Evolutionary conservation across 2,888 invertebrate species (phyloP), one percentile per base, ranked within the genome.

Genomic region (Tetramorium bicarinatum): DNA sequence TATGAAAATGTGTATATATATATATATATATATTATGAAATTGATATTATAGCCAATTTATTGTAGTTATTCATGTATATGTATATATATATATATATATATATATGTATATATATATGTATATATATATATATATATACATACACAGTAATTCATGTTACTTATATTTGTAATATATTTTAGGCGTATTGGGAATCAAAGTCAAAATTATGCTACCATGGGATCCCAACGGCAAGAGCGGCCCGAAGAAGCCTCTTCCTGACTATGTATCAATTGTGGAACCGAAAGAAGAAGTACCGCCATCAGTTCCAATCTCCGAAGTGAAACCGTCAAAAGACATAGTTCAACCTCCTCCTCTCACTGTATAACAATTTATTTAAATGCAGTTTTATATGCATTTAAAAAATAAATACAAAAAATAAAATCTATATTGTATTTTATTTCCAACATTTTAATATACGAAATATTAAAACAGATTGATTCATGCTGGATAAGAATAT

Each of bases 131-230:
- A n/a, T n/a, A n/a, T n/a, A n/a, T n/a, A n/a, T n/a, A n/a, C n/a
- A n/a, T n/a, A n/a, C n/a, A n/a, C n/a, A 34, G 2, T 41, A 52
- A 25, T 44, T 44, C 8, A 13, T 25, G 25, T 52, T 41, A 41
- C 15, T 66, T 44, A 62, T 21, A 0, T 44, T 66, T 76, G 11
- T 62, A 21, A 25, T 41, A 13, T 52, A 38, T 72, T 79, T 61
- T 41, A 94, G 94, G 95, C 87, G 95, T 95, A 3, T 94, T 97
- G 91, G 97, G 97, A 79, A 96, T 96, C 90, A 97, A 98, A 96
- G 98, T 99, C 1, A 99, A 99, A 96, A 99, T 99, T 95, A 99
- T 99, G 99, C 97, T 99, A 95, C 99, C 99, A 61, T 99, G 98
- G 97, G 99, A 99, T 96, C 98, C 99, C 86, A 97, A 97, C 95